phyloP scores from a whole-genome alignment of 2,797 vertebrate species.

The Toxotes lorentzi region DNA sequence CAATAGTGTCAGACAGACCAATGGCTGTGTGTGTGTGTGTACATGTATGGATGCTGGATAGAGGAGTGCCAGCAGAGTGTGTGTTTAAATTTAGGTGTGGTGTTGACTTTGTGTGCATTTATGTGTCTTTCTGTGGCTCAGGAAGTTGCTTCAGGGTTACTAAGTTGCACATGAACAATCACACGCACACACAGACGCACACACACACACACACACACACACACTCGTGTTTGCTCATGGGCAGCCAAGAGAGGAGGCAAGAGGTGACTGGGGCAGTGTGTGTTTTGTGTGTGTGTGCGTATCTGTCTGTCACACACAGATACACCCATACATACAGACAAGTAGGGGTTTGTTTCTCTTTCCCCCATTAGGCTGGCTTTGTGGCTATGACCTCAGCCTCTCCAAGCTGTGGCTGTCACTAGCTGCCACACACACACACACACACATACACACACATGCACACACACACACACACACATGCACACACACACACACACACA shows the following conservation, averaged over 20 bases:
- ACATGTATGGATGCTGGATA: conserved; percentile 27
- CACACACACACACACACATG: conserved; percentile 26
- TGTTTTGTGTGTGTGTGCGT: conserved; percentile 6
- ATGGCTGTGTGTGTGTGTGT: conserved; percentile 28
- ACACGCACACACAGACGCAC: conserved; percentile 14
- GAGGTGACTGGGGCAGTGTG: conserved; percentile 64
- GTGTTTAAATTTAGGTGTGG: conserved; percentile 56
- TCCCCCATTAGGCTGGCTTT: conserved; percentile 40
- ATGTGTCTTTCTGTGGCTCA: conserved; percentile 21
- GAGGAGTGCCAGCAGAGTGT: conserved; percentile 53
- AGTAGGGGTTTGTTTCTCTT: conserved; percentile 69
- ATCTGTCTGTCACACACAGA: conserved; percentile 53
- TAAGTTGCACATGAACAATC: background rate
- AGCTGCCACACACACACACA: conserved; percentile 48
- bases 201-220: conserved; percentile 27
- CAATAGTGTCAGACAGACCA: conserved; percentile 53
- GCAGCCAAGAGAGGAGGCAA: conserved; percentile 61
- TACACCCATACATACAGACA: conserved; percentile 68
- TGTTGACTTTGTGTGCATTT: conserved; percentile 51
- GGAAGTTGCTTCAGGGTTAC: conserved; percentile 31
- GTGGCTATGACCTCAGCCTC: conserved; percentile 78
- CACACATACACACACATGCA: conserved; percentile 22
- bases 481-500: conserved; percentile 15
- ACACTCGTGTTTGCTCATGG: conserved; percentile 55
- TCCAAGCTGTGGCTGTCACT: conserved; percentile 77